phyloP scores from a whole-genome alignment of 2,888 invertebrate genomes.

The Eristalis pertinax region DNA sequence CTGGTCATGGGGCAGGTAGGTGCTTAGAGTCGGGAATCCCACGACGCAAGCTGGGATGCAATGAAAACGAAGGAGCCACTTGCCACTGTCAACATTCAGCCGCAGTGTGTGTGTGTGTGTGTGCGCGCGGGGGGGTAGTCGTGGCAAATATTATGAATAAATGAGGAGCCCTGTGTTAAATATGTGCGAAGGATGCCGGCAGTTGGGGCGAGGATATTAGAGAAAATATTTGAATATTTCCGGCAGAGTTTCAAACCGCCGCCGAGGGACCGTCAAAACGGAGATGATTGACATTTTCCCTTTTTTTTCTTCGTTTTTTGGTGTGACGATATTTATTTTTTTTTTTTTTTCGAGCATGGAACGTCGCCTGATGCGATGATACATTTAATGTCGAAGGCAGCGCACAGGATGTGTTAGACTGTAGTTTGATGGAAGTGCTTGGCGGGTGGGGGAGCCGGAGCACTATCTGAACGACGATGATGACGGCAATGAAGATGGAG shows the following conservation, averaged over 20 bases:
- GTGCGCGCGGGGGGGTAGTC: conserved; percentile 2
- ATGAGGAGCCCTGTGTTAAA: conserved; percentile 55
- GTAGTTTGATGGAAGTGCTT: conserved; percentile 58
- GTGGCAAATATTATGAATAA: conserved; percentile 65
- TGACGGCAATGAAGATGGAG: conserved; percentile 56
- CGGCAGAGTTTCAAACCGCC: conserved; percentile 37
- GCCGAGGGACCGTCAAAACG: conserved; percentile 28
- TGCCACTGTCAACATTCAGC: neutral
- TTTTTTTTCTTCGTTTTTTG: neutral
- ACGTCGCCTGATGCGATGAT: conserved; percentile 16
- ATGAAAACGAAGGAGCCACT: neutral
- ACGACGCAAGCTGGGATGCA: conserved; percentile 17
- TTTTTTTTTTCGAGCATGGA: neutral
- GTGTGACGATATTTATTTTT: too few species aligned
- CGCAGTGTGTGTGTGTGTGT: conserved; percentile 8
- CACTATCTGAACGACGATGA: conserved; percentile 27
- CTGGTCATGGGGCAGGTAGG: conserved; percentile 49
- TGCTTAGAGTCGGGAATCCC: conserved; percentile 54
- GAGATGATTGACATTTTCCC: conserved; percentile 61
- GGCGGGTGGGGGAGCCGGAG: neutral
- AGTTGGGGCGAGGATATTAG: conserved; percentile 51
- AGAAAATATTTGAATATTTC: conserved; percentile 47
- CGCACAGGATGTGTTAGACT: conserved; percentile 47
- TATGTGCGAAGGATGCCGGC: conserved; percentile 32
- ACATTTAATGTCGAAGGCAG: conserved; percentile 44